phyloP scores from a whole-genome alignment of 92 coral and sea anemone species.

The Muricea muricata region DNA sequence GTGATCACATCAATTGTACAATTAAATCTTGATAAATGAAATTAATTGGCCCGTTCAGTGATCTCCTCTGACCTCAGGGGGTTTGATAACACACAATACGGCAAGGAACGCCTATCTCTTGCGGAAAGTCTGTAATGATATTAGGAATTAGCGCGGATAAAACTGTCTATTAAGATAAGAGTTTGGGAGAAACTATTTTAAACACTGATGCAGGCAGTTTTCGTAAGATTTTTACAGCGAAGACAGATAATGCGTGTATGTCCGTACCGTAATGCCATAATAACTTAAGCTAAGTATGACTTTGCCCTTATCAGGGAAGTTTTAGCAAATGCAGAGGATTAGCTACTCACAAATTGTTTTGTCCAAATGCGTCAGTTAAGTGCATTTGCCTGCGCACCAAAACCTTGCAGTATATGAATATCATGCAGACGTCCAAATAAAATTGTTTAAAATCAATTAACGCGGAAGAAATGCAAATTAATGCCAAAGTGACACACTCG shows the following conservation, averaged over 20 bases:
- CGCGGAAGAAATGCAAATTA: conserved; percentile 3
- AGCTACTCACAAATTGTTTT: conserved; percentile 3
- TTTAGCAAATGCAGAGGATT: conserved; percentile 30
- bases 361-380: background rate
- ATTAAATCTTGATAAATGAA: conserved; percentile 56
- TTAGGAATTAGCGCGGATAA: conserved; percentile 48
- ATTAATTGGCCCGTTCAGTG: conserved; percentile 54
- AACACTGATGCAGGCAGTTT: conserved; percentile 28
- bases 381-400: background rate
- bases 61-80: conserved; percentile 42
- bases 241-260: background rate
- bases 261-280: conserved; percentile 3
- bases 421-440: conserved; percentile 11
- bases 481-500: conserved; percentile 11
- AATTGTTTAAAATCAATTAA: conserved; percentile 35
- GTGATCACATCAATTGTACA: conserved; percentile 55
- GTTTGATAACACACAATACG: conserved; percentile 38
- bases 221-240: background rate
- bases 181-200: conserved; percentile 25
- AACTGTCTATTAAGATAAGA: conserved; percentile 49
- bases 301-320: conserved; percentile 22
- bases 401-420: background rate
- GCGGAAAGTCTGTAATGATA: conserved; percentile 49
- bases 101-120: conserved; percentile 29
- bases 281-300: conserved; percentile 5